Evolutionary conservation across 2,888 invertebrate species (phyloP).

Genomic region (Drosophila parthenogenetica): DNA sequence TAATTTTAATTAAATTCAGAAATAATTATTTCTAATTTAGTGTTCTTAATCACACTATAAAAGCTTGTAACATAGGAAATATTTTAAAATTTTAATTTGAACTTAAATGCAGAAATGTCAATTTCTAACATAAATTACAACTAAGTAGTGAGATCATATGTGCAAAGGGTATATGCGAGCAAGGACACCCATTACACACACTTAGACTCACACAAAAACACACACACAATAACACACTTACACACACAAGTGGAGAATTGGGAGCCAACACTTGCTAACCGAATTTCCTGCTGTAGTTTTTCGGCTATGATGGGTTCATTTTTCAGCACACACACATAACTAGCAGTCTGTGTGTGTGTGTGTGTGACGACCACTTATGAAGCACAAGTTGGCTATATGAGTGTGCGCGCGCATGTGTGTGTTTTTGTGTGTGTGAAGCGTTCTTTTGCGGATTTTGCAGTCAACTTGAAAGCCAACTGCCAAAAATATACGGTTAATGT

Average conservation of each 20-base stretch:
- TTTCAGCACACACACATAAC: slow-evolving; percentile 57
- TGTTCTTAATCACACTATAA: too few relatives aligned
- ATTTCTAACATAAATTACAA: not conserved
- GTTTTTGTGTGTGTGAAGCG: slow-evolving; percentile 48
- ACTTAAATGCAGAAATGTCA: not conserved
- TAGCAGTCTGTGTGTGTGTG: not conserved
- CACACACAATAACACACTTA: slow-evolving; percentile 19
- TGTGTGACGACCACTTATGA: slow-evolving; percentile 70
- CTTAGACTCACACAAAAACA: slow-evolving; percentile 21
- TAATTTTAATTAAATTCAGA: too few relatives aligned
- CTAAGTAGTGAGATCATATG: not conserved
- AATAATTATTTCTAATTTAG: too few relatives aligned
- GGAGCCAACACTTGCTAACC: slow-evolving; percentile 81
- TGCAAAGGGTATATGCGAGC: slow-evolving; percentile 37
- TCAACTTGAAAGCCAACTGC: slow-evolving; percentile 79
- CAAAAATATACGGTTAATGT: slow-evolving; percentile 78
- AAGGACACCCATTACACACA: slow-evolving; percentile 65
- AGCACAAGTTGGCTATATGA: slow-evolving; percentile 64
- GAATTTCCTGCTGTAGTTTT: slow-evolving; percentile 80
- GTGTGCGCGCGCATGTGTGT: slow-evolving; percentile 36
- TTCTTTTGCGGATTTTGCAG: slow-evolving; percentile 82
- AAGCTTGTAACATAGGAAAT: too few relatives aligned
- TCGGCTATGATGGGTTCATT: slow-evolving; percentile 81
- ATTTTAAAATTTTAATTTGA: too few relatives aligned
- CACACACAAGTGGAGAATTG: slow-evolving; percentile 41